phyloP scores from a whole-genome alignment of 2,888 invertebrate species.

The Hypomecis punctinalis region DNA sequence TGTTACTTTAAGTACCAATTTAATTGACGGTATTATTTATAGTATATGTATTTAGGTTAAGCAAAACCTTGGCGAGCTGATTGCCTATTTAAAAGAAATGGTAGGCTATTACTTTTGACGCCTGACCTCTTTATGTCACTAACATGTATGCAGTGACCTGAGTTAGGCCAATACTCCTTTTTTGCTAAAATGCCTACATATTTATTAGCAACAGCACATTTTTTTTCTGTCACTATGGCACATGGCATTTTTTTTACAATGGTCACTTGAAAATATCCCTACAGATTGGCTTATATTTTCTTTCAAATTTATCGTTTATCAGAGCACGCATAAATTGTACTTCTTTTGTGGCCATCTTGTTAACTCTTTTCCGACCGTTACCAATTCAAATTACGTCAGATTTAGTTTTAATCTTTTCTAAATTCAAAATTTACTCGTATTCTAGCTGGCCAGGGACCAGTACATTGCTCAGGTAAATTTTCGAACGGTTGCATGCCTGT shows the following conservation, averaged over 20 bases:
- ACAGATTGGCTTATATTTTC: too few species aligned
- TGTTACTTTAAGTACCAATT: conserved; percentile 13
- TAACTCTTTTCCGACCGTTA: too few species aligned
- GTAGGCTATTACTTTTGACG: conserved; percentile 11
- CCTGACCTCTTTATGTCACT: conserved; percentile 19
- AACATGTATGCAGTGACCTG: conserved; percentile 6
- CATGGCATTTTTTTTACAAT: too few species aligned
- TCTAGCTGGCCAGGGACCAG: conserved; percentile 69
- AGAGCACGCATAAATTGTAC: too few species aligned
- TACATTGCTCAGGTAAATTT: conserved; percentile 63
- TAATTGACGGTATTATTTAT: neutral
- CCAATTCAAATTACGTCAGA: too few species aligned
- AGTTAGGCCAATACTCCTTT: neutral
- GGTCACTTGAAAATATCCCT: too few species aligned
- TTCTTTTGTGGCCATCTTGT: too few species aligned
- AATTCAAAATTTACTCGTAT: conserved; percentile 43
- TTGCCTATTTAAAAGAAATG: conserved; percentile 7
- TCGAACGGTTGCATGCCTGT: conserved; percentile 44
- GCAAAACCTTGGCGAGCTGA: neutral
- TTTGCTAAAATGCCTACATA: too few species aligned
- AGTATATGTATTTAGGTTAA: conserved; percentile 11
- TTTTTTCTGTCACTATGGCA: too few species aligned
- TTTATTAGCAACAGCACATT: too few species aligned
- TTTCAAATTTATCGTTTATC: too few species aligned
- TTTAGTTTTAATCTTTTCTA: conserved; percentile 19